Base-by-base conservation (phyloP, 2,113 vertebrate species). In the Urocynchramus pylzowi region DNA sequence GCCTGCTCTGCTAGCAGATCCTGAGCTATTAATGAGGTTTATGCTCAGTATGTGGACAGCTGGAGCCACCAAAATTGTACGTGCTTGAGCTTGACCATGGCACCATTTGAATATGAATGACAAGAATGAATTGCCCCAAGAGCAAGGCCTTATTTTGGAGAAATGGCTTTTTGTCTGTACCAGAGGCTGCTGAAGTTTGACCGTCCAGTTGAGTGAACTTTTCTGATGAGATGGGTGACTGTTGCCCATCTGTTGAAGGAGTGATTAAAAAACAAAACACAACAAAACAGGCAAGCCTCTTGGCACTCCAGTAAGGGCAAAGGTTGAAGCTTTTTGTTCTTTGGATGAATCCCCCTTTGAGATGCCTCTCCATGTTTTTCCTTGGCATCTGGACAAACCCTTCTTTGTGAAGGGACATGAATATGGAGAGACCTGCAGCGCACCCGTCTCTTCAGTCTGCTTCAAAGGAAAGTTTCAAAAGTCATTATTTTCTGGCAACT, bases 391-490 rank as follows among this genome's bases (percentile, higher is more conserved):
- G 83, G 60, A 93, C 82, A 95, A 86, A 78, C 24, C 67, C 52
- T 68, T 76, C 74, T 92, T 95, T 96, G 97, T 96, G 67, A 79
- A 85, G 60, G 56, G 10, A 15, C 52, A 71, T 95, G 95, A 97
- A 88, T 98, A 95, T 95, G 87, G 68, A 97, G 75, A 91, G 87
- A 87, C 35, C 79, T 74, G 13, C 56, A 47, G 81, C n/a, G 75
- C 75, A 8, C 44, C 69, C 35, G 0, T 87, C 53, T 87, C 92
- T 85, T 65, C 84, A 77, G 80, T 69, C 83, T 54, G 35, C 52
- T 61, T 96, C 96, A 96, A 84, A 96, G 74, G 56, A 42, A 93
- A 84, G 50, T 76, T 96, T 96, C 77, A 63, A 28, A 95, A 95
- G 89, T 86, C 77, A 50, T 84, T 59, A 4, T 92, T 87, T 93